Base-by-base conservation (phyloP, 2,888 invertebrate species). In the Macaria notata region DNA sequence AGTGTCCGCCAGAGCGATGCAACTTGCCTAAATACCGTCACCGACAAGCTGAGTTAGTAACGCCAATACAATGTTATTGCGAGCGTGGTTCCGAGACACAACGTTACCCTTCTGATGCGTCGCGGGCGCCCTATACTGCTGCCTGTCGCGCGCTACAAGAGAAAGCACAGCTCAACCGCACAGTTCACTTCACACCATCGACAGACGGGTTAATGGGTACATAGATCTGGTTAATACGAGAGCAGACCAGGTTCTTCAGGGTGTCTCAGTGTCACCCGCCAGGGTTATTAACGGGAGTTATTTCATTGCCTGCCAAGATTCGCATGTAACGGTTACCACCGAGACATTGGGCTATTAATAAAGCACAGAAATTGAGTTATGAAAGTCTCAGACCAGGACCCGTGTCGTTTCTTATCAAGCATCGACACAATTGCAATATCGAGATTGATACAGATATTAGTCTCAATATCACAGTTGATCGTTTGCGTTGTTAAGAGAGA, bases 71-170 rank as follows among this genome's bases (percentile, higher is more conserved):
- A 75, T 69, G 73, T 80, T 81, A 83, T 73, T 79, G 73, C 78
- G 78, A 78, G 79, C 76, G 76, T 77, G 76, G 77, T 76, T 77
- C 75, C 65, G 63, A 59, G 72, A 77, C 75, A 73, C 65, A 83
- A 88, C 86, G 74, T 91, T 91, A 90, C 90, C 91, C 89, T 86
- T 85, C 71, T 86, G 88, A 79, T 91, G 91, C 69, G 84, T 87
- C 75, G 86, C 70, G 69, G 90, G 90, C 83, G 82, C 82, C 81
- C 74, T 84, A 81, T 86, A 87, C 79, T 75, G 73, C 78, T 81
- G 81, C 75, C 83, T 82, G 82, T 76, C 83, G 79, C 81, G 76
- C 71, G 76, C 90, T 91, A 91, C 81, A 87, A 90, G 84, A 91
- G 77, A 88, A 89, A 76, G 81, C 78, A 86, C 75, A 87, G 78